A percentile compares a stretch with the other conserved stretches of the same genome.
phyloP scores from a whole-genome alignment of 2,113 vertebrate species.

The Sclerurus mexicanus region DNA sequence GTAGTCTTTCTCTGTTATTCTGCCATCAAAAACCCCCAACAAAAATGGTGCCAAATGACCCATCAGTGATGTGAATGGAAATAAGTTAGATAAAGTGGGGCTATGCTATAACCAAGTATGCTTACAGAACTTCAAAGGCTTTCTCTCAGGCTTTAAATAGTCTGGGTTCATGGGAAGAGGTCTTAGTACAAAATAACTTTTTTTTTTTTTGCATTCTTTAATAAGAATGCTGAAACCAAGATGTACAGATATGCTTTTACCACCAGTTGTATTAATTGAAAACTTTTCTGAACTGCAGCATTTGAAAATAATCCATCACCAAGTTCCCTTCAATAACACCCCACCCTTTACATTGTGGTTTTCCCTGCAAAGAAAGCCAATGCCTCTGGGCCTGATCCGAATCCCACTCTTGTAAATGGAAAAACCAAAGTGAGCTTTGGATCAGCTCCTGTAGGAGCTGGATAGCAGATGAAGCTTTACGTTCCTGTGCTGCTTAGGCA shows the following conservation, averaged over 20 bases:
- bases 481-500: background rate
- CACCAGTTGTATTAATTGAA: background rate
- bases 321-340: background rate
- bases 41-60: background rate
- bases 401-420: slow-evolving; percentile 24
- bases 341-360: slow-evolving; percentile 32
- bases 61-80: background rate
- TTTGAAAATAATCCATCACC: slow-evolving; percentile 22
- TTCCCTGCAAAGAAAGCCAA: background rate
- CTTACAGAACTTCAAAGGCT: background rate
- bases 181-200: background rate
- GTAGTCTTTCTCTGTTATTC: background rate
- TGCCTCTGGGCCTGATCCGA: background rate
- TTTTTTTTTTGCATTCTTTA: background rate
- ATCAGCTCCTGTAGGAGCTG: background rate
- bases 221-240: background rate
- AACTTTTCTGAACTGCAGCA: background rate
- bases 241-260: background rate
- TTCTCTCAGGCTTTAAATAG: background rate
- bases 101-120: background rate
- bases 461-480: background rate
- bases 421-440: slow-evolving; percentile 47
- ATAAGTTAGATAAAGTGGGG: background rate
- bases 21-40: background rate
- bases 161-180: background rate